Evolutionary conservation across 2,797 vertebrate genomes (phyloP), one percentile per base, ranked within the genome.

Genomic region (Sciaenops ocellatus): DNA sequence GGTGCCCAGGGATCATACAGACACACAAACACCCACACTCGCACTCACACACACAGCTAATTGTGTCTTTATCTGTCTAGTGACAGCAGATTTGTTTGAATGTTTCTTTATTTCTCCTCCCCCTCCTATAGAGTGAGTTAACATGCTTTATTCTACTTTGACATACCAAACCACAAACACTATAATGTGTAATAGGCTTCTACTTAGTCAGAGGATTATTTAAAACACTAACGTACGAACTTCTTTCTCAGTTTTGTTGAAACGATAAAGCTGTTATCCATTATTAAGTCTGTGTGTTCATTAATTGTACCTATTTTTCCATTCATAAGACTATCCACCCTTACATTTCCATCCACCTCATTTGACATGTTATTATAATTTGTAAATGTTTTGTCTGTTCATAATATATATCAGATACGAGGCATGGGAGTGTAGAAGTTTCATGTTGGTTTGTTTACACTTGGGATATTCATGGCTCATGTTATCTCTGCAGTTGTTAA

Each of bases 71-170:
- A 90, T 91, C 89, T 90, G 76, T 86, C 78, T 67, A 17, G 78
- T 88, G 91, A 93, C 88, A 91, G 92, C 90, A 85, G 90, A 89
- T 90, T 82, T 86, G 88, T 92, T 85, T 90, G 89, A 85, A 88
- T 86, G 89, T 86, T 83, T 86, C 88, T 90, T 91, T 86, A 87
- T 87, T 83, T 85, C 85, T 85, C 88, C 83, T 86, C 80, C 86
- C 86, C 63, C 76, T 86, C 73, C 90, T 89, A 91, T 90, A 89
- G 90, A 92, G 61, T 60, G 46, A 90, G 85, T 90, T 91, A 88
- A 90, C 78, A 73, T 87, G 90, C 85, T 92, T 93, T 93, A 86
- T 92, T 92, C 85, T 69, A 64, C 82, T 85, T 87, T 94, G 89
- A 92, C 92, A 86, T 87, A 79, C 80, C 78, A 92, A 88, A 88